Evolutionary conservation across 2,113 vertebrate genomes (phyloP).

Genomic region (Ciconia boyciana): DNA sequence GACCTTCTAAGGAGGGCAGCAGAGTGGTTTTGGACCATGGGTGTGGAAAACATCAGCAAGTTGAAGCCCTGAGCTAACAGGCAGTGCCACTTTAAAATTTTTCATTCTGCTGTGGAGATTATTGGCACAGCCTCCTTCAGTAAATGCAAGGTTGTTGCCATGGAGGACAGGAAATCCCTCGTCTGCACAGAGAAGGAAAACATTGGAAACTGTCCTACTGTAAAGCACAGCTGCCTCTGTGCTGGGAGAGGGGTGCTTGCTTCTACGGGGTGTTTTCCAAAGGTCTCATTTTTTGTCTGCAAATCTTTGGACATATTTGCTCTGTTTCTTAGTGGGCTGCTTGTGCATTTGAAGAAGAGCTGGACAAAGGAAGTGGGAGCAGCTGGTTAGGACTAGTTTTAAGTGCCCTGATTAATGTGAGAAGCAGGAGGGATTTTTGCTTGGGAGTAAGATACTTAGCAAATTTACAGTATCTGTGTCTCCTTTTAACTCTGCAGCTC

Average conservation of each 20-base stretch:
- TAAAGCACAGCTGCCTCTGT: slow-evolving; percentile 30
- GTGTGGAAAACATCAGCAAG: background rate
- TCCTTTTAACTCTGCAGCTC: background rate
- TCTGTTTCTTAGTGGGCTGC: background rate
- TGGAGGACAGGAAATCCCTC: slow-evolving; percentile 70
- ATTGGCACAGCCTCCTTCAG: slow-evolving; percentile 24
- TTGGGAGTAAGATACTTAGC: background rate
- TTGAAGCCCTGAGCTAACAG: background rate
- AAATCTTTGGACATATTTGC: background rate
- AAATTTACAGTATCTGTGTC: background rate
- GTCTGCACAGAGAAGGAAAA: slow-evolving; percentile 42
- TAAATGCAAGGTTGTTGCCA: slow-evolving; percentile 35
- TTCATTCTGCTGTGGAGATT: slow-evolving; percentile 17
- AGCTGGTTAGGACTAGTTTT: slow-evolving; percentile 9
- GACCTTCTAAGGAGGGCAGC: background rate
- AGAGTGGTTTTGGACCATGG: background rate
- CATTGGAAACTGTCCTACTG: slow-evolving; percentile 43
- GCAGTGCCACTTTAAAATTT: slow-evolving; percentile 40
- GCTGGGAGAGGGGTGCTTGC: background rate
- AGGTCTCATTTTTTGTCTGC: background rate
- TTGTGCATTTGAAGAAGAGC: background rate
- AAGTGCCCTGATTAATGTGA: slow-evolving; percentile 9
- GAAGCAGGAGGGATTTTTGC: background rate
- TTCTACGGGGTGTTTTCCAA: background rate
- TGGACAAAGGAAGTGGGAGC: background rate